Conservation (phyloP, 2,113 vertebrate genomes). For the Solea solea region DNA sequence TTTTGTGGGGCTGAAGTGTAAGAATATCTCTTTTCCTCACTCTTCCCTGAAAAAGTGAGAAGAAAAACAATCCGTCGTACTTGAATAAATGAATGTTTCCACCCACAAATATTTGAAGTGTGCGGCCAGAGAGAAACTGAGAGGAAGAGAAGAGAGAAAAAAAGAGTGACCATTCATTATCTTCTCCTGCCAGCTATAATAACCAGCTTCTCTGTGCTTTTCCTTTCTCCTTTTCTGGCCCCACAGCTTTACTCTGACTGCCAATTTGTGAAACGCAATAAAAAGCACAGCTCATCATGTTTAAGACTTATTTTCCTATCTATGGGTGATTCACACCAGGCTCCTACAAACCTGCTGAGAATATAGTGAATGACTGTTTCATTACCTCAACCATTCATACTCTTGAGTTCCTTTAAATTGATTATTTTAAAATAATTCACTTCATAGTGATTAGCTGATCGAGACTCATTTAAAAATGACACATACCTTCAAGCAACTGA, state of each 20-base stretch:
- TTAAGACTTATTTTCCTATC: not conserved
- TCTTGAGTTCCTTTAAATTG: too few species aligned
- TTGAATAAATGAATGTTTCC: conserved; percentile 57
- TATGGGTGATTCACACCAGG: not conserved
- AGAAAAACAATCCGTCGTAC: conserved; percentile 18
- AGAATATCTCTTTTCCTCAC: conserved; percentile 15
- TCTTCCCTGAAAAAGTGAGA: conserved; percentile 34
- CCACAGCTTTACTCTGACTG: conserved; percentile 24
- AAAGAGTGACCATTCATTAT: conserved; percentile 57
- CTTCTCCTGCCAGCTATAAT: conserved; percentile 66
- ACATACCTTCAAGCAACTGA: not conserved
- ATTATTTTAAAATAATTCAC: too few species aligned
- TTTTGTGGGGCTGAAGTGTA: conserved; percentile 15
- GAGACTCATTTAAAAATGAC: too few species aligned
- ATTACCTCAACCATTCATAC: too few species aligned
- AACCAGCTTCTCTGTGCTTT: conserved; percentile 49
- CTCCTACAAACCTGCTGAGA: too few species aligned
- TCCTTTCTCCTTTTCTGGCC: conserved; percentile 40
- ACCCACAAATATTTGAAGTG: conserved; percentile 66
- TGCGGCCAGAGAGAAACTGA: conserved; percentile 26
- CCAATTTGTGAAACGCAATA: conserved; percentile 39
- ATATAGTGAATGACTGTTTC: too few species aligned
- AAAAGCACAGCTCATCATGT: conserved; percentile 13
- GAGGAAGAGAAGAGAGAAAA: conserved; percentile 16
- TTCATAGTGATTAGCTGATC: too few species aligned